Evolutionary conservation across 2,888 invertebrate species (phyloP), one percentile per base, ranked within the genome.

Genomic region (Lissocephala sabroskyi): DNA sequence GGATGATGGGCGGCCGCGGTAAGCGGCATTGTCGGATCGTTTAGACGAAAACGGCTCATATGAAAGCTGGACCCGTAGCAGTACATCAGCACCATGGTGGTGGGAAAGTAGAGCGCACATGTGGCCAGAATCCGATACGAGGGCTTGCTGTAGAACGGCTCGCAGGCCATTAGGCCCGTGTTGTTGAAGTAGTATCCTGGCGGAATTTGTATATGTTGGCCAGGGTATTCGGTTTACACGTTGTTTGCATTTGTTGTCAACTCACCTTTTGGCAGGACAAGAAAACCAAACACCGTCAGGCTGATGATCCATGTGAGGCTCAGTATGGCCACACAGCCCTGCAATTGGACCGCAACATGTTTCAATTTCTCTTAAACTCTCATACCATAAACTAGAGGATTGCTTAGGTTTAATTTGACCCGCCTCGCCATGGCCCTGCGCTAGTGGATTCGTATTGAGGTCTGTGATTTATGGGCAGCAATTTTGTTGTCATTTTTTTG

Each of bases 21-120:
- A 83, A 79, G 87, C 84, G 65, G 86, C 79, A 65, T 86, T 80
- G 62, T 80, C 33, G 83, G 81, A 65, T 83, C 83, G 65, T 83
- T 82, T 59, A 83, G 87, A 56, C 93, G 88, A 59, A 91, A 89
- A 84, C 93, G 93, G 86, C 93, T 94, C 79, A 93, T 93, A 85
- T 94, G 94, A 82, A 94, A 94, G 41, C 94, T 94, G 16, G 94
- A 94, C 26, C 94, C 94, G 80, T 95, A 95, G 85, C 94, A 94
- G 83, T 95, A 95, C 94, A 94, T 94, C 74, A 95, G 87, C 53
- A 94, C 92, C 94, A 95, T 94, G 23, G 94, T 94, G 18, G 95
- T 94, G 16, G 95, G 94, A 76, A 95, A 95, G 84, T 95, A 95
- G 85, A 95, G 93, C 56, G 92, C 91, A 84, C 94, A 95, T 70